phyloP scores from a whole-genome alignment of 2,888 invertebrate genomes.

The Polyommatus iphigenia region DNA sequence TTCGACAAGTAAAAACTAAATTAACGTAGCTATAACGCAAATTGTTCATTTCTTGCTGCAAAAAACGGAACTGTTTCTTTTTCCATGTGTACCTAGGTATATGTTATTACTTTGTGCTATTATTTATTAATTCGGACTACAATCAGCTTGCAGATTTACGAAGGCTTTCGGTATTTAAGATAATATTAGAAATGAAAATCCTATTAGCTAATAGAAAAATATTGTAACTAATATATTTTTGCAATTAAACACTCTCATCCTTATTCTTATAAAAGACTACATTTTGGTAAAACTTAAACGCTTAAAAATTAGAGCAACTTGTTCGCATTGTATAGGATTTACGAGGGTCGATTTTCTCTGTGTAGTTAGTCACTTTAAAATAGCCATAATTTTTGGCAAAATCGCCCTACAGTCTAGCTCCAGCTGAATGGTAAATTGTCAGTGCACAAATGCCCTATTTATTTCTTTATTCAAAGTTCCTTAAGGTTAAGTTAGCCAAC shows the following conservation, averaged over 20 bases:
- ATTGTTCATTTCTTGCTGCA: not conserved
- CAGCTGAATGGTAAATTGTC: not conserved
- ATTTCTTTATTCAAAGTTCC: not conserved
- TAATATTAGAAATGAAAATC: too few relatives aligned
- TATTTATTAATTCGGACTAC: too few relatives aligned
- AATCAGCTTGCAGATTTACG: too few relatives aligned
- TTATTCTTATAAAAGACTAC: not conserved
- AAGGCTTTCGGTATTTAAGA: too few relatives aligned
- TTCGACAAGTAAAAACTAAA: conserved; percentile 23
- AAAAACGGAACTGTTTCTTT: not conserved
- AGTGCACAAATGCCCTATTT: not conserved
- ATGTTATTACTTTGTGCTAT: too few relatives aligned
- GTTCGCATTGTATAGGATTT: not conserved
- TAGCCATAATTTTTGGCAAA: not conserved
- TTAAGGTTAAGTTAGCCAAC: not conserved
- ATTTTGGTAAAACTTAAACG: not conserved
- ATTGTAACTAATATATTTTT: not conserved
- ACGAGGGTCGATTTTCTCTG: not conserved
- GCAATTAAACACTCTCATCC: not conserved
- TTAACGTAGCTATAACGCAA: conserved; percentile 17
- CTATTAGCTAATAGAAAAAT: too few relatives aligned
- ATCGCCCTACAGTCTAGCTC: not conserved
- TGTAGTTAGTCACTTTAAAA: not conserved
- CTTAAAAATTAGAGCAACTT: not conserved
- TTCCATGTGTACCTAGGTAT: not conserved